Percentiles rank a stretch among this genome's conserved stretches.
Conservation (phyloP, 2,888 invertebrate species). For the Acronicta alni region DNA sequence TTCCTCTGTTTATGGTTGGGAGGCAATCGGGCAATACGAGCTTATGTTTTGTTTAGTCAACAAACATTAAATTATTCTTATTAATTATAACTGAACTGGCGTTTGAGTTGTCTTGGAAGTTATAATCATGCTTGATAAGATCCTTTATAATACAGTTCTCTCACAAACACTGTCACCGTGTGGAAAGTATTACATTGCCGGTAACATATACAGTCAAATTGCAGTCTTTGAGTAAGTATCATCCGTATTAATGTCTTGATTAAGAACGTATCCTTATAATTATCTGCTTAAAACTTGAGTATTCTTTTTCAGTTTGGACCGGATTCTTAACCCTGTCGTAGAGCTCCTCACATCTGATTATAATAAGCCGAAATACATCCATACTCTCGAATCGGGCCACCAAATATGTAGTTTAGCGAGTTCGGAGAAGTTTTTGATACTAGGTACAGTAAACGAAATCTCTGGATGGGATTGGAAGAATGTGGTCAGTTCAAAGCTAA, state of each 20-base stretch:
- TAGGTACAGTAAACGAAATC: slow-evolving; percentile 94
- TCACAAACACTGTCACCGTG: slow-evolving; percentile 95
- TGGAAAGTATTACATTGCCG: slow-evolving; percentile 94
- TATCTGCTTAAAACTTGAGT: background rate
- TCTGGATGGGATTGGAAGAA: slow-evolving; percentile 93
- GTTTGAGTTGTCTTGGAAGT: slow-evolving; percentile 1
- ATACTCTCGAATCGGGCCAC: slow-evolving; percentile 89
- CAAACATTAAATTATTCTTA: background rate
- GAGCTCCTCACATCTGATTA: slow-evolving; percentile 88
- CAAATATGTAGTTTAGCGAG: slow-evolving; percentile 92
- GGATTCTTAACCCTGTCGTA: slow-evolving; percentile 89
- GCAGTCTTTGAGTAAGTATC: slow-evolving; percentile 94
- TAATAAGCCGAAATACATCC: slow-evolving; percentile 89
- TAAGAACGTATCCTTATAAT: too few species aligned
- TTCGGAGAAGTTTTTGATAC: slow-evolving; percentile 91
- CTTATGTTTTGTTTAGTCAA: slow-evolving; percentile 45
- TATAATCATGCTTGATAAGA: slow-evolving; percentile 85
- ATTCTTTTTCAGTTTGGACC: slow-evolving; percentile 87
- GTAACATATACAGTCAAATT: slow-evolving; percentile 95
- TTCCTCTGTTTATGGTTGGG: too few species aligned
- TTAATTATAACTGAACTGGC: background rate
- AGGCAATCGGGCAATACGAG: background rate
- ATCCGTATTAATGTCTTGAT: too few species aligned
- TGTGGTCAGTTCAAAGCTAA: slow-evolving; percentile 89
- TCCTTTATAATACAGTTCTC: slow-evolving; percentile 94